Evolutionary conservation across 1,140 invertebrate genomes (phyloP), one percentile per base, ranked within the genome.

Genomic region (Tetranychus cinnabarinus): DNA sequence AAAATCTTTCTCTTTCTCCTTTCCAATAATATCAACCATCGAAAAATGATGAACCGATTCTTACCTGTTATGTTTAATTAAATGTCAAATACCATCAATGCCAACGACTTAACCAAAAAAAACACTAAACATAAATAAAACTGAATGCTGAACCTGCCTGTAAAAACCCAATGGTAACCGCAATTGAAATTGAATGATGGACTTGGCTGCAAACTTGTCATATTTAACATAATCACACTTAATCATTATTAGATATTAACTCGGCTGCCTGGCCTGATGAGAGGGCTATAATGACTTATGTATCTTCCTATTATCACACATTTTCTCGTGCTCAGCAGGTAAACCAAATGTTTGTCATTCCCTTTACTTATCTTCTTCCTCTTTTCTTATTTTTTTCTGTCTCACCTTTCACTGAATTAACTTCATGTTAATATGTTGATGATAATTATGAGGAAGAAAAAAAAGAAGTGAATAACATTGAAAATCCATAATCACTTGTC

Each of bases 271-370:
- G 93, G 82, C 92, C 93, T 68, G 93, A 98, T 77, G 95, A 98
- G 79, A 79, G 92, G 71, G 93, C 91, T 65, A 90, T 97, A 70
- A 98, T 98, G 93, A 97, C 95, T 66, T 99, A 97, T 77, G 91
- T 99, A 63, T 97, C 93, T 35, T 95, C 91, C 61, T 99, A 97
- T 79, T 99, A 99, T 79, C 95, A 99, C 79, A 92, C 90, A 77
- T 98, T 99, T 81, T 91, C 90, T 76, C 92, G 92, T 71, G 90
- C 91, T 67, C 89, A 97, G 80, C 96, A 98, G 92, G 93, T 68
- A 68, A 39, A 8, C 50, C 33, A 12, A 46, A 46, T 52, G 50
- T 56, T 35, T 60, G 50, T 23, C n/a, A 52, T 52, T 33, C n/a
- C 50, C 31, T n/a, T 31, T 15, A 52, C 50, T 23, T 33, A n/a